Conservation (phyloP, 2,113 vertebrate genomes). For the Corythaixoides concolor region DNA sequence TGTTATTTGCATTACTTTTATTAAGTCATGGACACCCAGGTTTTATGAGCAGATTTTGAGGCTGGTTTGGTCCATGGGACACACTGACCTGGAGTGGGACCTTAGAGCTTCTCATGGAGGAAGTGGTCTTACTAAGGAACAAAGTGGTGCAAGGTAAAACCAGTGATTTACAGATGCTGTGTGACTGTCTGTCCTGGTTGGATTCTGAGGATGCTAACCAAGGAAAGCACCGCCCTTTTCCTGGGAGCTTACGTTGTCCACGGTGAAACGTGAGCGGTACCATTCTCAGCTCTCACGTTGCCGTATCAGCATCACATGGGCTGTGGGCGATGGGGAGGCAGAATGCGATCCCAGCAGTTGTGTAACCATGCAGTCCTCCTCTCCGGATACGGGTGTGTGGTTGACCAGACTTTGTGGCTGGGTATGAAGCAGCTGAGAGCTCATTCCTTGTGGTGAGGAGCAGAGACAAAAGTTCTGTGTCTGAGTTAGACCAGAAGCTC, state of each 20-base stretch:
- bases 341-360: not conserved
- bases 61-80: not conserved
- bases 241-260: fast-evolving
- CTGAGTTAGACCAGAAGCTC: not conserved
- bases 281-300: fast-evolving
- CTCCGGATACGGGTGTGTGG: not conserved
- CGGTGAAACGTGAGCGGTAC: fast-evolving
- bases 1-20: fast-evolving
- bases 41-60: not conserved
- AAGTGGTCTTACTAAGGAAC: not conserved
- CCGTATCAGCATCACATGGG: fast-evolving
- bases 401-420: not conserved
- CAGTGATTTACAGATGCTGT: fast-evolving
- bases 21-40: not conserved
- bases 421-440: not conserved
- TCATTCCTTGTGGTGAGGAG: not conserved
- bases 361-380: not conserved
- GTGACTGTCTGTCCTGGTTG: not conserved
- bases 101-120: not conserved
- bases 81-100: not conserved
- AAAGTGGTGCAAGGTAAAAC: not conserved
- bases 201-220: not conserved
- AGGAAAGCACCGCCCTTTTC: not conserved
- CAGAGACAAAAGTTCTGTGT: not conserved
- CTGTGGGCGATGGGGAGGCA: not conserved